A percentile compares a stretch with the other conserved stretches of the same genome.
phyloP scores from a whole-genome alignment of 2,888 invertebrate genomes.

The Stenchaetothrips biformis region DNA sequence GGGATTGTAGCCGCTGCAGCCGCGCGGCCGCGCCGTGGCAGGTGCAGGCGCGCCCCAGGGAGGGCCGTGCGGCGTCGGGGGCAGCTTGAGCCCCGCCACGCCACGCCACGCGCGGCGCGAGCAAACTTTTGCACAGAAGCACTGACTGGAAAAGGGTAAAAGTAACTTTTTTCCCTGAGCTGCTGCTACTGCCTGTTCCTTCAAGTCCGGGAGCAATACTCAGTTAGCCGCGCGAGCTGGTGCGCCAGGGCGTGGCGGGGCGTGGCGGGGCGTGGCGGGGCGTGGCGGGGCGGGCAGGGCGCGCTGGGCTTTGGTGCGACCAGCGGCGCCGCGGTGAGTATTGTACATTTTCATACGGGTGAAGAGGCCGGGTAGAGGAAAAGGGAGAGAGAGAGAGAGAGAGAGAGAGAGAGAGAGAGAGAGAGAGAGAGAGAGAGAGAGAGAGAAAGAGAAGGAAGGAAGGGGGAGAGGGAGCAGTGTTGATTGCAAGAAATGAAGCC shows the following conservation, averaged over 20 bases:
- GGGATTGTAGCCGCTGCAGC: too few relatives aligned
- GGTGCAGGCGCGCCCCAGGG: not conserved
- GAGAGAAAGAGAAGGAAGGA: not conserved
- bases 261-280: not conserved
- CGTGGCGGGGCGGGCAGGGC: not conserved
- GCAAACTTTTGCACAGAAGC: constrained; percentile 13
- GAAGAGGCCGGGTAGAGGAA: not conserved
- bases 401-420: not conserved
- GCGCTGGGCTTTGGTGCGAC: not conserved
- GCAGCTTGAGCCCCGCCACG: not conserved
- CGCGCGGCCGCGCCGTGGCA: not conserved
- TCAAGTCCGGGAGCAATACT: constrained; percentile 7
- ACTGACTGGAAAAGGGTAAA: constrained; percentile 24
- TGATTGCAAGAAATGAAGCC: constrained; percentile 18
- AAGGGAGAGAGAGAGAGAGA: too few relatives aligned
- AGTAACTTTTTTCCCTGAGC: constrained; percentile 1
- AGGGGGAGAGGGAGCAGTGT: not conserved
- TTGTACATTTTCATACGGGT: constrained; percentile 15
- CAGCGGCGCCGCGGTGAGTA: not conserved
- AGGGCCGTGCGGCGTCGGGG: not conserved
- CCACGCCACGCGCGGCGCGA: not conserved
- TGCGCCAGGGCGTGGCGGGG: not conserved
- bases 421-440: too few relatives aligned
- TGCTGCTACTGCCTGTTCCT: not conserved
- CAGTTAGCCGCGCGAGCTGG: not conserved